Evolutionary conservation across 2,113 vertebrate genomes (phyloP).

Genomic region (Columbina picui): DNA sequence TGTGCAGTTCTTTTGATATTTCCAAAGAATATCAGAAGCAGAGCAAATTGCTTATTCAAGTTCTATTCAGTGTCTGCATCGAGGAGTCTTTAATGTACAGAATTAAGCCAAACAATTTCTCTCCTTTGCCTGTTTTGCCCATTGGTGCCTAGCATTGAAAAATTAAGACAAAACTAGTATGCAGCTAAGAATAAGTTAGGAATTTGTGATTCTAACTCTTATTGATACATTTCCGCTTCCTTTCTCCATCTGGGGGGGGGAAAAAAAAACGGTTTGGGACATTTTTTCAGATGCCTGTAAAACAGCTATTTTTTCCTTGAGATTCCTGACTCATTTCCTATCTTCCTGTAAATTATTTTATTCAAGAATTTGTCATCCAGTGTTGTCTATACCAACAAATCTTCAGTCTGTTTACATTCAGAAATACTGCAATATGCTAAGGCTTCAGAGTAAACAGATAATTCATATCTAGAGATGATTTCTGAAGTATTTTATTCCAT

Average conservation of each 20-base stretch:
- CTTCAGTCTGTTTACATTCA: neutral
- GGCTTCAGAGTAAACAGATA: neutral
- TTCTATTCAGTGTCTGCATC: neutral
- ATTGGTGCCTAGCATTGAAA: slow-evolving; percentile 45
- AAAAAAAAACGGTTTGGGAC: neutral
- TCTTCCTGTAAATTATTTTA: slow-evolving; percentile 60
- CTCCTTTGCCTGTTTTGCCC: neutral
- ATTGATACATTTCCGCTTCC: slow-evolving; percentile 63
- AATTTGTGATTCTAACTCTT: slow-evolving; percentile 58
- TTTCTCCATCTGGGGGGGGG: slow-evolving; percentile 30
- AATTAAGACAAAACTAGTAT: slow-evolving; percentile 46
- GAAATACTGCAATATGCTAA: neutral
- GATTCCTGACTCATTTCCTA: slow-evolving; percentile 67
- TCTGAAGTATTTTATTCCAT: neutral
- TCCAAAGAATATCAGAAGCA: slow-evolving; percentile 26
- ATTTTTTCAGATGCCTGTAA: slow-evolving; percentile 34
- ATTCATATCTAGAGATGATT: neutral
- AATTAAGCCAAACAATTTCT: slow-evolving; percentile 14
- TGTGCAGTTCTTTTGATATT: neutral
- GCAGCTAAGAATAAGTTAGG: slow-evolving; percentile 57
- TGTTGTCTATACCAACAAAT: slow-evolving; percentile 5
- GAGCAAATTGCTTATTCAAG: neutral
- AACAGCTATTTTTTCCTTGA: slow-evolving; percentile 46
- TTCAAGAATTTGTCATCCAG: slow-evolving; percentile 34
- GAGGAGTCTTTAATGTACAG: neutral